Evolutionary conservation across 2,113 vertebrate species (phyloP), one percentile per base, ranked within the genome.

Genomic region (Catharus fuscescens): DNA sequence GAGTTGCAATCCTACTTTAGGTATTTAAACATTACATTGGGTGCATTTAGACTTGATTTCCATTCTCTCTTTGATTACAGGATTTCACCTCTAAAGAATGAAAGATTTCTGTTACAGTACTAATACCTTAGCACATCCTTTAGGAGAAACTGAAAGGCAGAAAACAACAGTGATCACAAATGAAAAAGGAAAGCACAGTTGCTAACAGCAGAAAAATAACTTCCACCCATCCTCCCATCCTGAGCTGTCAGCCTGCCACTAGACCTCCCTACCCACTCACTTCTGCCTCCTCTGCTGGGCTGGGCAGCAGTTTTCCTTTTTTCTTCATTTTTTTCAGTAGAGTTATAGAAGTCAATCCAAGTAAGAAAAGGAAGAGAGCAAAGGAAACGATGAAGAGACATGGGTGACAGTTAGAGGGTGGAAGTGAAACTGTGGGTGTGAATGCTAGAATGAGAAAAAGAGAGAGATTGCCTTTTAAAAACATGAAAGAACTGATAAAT

Each of bases 361-460:
- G 40, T 36, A 69, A 81, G 73, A 62, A 84, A 90, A 88, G 26
- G 42, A 90, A 73, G 38, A 80, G 67, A 77, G 38, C 0, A 10
- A 90, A 82, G 44, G 70, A 62, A 92, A 80, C 17, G 2, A 71
- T 86, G 72, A 91, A 84, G 44, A 92, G 44, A 79, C 28, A 42
- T 1, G 36, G 61, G 53, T 6, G 23, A 93, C 65, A 92, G 81
- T 76, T 78, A 88, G 53, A 12, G 40, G n/a, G 53, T 92, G 77
- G 72, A 91, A 80, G n/a, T 72, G 52, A 92, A 80, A 79, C 48
- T 24, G 84, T 76, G 61, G 28, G 16, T 72, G 92, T 87, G 80
- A 93, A 79, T 53, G 77, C n/a, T 67, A 91, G 73, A 88, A 91
- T 18, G 61, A 86, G 54, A 77, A 79, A 89, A 88, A 69, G 36